Evolutionary conservation across 2,797 vertebrate genomes (phyloP), one percentile per base, ranked within the genome.

Genomic region (Epinephelus malabaricus): DNA sequence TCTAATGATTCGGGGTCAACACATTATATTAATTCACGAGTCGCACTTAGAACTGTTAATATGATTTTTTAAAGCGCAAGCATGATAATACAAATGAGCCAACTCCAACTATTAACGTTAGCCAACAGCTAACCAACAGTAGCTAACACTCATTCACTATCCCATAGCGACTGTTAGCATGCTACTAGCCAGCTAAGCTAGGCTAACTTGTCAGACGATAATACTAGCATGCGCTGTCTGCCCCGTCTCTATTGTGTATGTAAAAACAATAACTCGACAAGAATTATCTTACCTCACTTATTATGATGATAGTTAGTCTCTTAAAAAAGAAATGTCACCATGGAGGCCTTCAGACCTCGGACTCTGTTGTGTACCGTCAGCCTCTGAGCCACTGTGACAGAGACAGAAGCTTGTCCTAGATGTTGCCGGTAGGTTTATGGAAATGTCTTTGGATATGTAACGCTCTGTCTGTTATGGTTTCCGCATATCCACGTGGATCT

Each of bases 261-360:
- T 30, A 40, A 4, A 27, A 2, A 40, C 2, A 76, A 23, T 2
- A 63, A 15, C 8, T 11, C 5, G 3, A 51, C 4, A 65, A 63
- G 1, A 25, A 55, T 14, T 0, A 2, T 6, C 88, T 91, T 90
- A 94, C 94, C 93, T 91, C 38, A 18, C 7, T 62, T 78, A 21
- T 75, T 56, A 56, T 25, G 59, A 61, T 15, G 61, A 54, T n/a
- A 55, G 3, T 27, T 40, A 7, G 12, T 23, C 17, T 84, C 43
- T 73, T 50, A 10, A 21, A 40, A n/a, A 9, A 25, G 0, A 55
- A 81, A 40, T 50, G 6, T 53, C 69, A 64, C 69, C 47, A 63
- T 12, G 2, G 79, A 90, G 92, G 92, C 92, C 90, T 59, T 59
- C 53, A 58, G 83, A 86, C 91, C 88, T 77, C 86, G 83, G 88